Evolutionary conservation across 2,888 invertebrate species (phyloP).

Genomic region (Lissocephala sabroskyi): DNA sequence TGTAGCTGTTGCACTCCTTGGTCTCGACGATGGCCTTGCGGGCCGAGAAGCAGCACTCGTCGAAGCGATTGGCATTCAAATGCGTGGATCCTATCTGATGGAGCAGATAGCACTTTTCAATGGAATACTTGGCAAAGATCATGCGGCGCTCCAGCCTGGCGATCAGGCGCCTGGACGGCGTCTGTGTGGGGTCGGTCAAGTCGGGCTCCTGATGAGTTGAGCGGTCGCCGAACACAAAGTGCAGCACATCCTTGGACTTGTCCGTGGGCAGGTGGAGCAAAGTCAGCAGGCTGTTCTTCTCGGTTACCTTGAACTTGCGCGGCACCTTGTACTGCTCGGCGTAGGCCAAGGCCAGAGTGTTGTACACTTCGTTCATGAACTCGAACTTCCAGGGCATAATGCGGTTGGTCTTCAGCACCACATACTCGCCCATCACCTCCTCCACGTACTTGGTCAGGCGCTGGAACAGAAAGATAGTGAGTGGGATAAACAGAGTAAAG

Average conservation of each 20-base stretch:
- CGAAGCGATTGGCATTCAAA: constrained; percentile 49
- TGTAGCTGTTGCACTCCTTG: constrained; percentile 49
- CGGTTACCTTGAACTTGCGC: constrained; percentile 17
- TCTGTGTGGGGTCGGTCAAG: constrained; percentile 8
- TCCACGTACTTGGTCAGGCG: constrained; percentile 59
- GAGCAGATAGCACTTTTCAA: constrained; percentile 58
- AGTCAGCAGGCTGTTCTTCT: constrained; percentile 30
- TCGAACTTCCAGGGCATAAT: constrained; percentile 69
- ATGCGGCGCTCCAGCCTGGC: constrained; percentile 52
- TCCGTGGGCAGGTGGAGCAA: constrained; percentile 49
- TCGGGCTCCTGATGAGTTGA: constrained; percentile 57
- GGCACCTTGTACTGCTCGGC: constrained; percentile 47
- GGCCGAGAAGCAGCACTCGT: constrained; percentile 54
- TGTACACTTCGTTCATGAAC: constrained; percentile 67
- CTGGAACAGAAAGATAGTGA: too few relatives aligned
- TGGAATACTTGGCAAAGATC: constrained; percentile 50
- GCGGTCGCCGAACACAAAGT: constrained; percentile 63
- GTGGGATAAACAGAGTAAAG: too few relatives aligned
- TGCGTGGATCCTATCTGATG: constrained; percentile 58
- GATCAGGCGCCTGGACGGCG: constrained; percentile 30
- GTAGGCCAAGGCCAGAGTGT: constrained; percentile 58
- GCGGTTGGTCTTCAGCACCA: constrained; percentile 60
- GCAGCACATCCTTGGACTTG: constrained; percentile 41
- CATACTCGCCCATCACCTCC: constrained; percentile 64
- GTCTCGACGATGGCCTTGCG: constrained; percentile 53